Percentiles rank a stretch among this genome's conserved stretches.
phyloP scores from a whole-genome alignment of 2,113 vertebrate genomes.

The Pedionomus torquatus region DNA sequence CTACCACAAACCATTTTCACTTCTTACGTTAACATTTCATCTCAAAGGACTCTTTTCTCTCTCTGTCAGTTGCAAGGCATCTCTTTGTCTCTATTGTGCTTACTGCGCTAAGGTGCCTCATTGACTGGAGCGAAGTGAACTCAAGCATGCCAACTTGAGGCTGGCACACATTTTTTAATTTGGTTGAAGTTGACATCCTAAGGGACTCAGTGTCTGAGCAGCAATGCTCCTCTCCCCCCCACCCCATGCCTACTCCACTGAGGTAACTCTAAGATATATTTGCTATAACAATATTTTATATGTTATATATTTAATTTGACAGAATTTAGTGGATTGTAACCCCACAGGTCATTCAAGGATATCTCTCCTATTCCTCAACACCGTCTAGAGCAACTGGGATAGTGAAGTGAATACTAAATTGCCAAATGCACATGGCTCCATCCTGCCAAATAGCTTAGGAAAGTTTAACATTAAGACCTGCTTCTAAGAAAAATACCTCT shows the following conservation, averaged over 20 bases:
- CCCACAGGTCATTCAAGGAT: background rate
- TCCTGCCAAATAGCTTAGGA: background rate
- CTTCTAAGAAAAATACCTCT: background rate
- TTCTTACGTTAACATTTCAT: constrained; percentile 85
- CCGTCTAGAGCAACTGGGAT: background rate
- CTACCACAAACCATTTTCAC: constrained; percentile 81
- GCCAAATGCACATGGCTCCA: background rate
- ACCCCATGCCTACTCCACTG: background rate
- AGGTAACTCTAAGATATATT: constrained; percentile 15
- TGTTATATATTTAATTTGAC: background rate
- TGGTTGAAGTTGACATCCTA: constrained; percentile 72
- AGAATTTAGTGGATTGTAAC: background rate
- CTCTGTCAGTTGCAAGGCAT: constrained; percentile 77
- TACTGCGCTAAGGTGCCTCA: constrained; percentile 77
- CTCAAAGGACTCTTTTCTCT: constrained; percentile 82
- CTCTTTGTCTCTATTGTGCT: constrained; percentile 81
- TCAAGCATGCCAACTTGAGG: constrained; percentile 77
- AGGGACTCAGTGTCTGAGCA: constrained; percentile 55
- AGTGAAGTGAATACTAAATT: constrained; percentile 18
- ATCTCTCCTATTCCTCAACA: background rate
- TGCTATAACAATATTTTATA: background rate
- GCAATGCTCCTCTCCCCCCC: constrained; percentile 9
- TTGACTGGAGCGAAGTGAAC: constrained; percentile 80
- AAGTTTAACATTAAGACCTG: background rate
- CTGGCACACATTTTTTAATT: constrained; percentile 76